Conservation (phyloP, 2,888 invertebrate genomes). For the Galeruca laticollis region DNA sequence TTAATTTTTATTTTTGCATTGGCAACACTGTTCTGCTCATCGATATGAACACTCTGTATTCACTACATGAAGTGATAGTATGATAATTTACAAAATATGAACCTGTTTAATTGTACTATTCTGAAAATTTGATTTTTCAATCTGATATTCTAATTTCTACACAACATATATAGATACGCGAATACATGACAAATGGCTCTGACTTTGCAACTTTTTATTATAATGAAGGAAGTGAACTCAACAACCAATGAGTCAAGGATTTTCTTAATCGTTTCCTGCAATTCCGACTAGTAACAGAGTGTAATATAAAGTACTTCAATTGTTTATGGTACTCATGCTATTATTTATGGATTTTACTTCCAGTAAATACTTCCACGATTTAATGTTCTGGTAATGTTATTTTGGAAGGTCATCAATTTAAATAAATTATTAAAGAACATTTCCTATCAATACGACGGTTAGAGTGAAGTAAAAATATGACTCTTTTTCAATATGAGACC, state of each 20-base stretch:
- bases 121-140: no score
- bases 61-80: no score
- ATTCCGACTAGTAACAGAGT: conserved; percentile 13
- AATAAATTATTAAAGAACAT: background rate
- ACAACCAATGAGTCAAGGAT: conserved; percentile 19
- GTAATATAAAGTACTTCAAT: conserved; percentile 9
- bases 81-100: no score
- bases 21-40: no score
- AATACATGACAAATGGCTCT: no score
- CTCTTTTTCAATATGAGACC: background rate
- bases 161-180: no score
- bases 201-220: no score
- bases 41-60: no score
- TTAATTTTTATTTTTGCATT: no score
- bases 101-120: no score
- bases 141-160: no score
- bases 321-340: background rate
- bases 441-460: background rate
- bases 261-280: conserved; percentile 25
- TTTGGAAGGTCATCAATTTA: conserved; percentile 1
- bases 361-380: conserved; percentile 8
- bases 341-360: conserved; percentile 4
- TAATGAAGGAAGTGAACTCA: background rate
- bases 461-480: background rate
- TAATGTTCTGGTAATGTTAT: conserved; percentile 8